Base-by-base conservation (phyloP, 2,113 vertebrate genomes). In the Promerops cafer region DNA sequence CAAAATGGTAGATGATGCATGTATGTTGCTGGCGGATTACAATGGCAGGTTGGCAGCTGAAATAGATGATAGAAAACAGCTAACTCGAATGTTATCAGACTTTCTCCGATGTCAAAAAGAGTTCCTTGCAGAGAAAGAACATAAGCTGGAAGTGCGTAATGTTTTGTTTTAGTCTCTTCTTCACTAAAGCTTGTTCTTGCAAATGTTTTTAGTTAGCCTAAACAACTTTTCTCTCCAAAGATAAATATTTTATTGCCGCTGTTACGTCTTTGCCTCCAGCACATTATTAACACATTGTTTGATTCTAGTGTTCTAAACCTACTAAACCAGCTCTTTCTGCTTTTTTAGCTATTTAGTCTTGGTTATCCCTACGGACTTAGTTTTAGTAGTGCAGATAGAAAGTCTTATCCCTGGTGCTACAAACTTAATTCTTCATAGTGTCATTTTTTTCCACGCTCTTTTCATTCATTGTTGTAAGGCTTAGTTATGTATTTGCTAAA, bases 111-210 rank as follows among this genome's bases (percentile, higher is more conserved):
- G 98, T 98, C 99, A 99, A 98, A 99, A 99, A 98, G 99, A 99
- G 90, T 98, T 99, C 93, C 98, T 99, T 97, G 98, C 97, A 98
- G 99, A 99, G 98, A 99, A 99, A 92, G 99, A 99, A 87, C 99
- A 99, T 98, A 99, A 99, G 98, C 98, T 99, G 94, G 99, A 99
- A 99, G 99, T 99, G 99, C 98, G 99, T 99, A 99, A 98, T 96
- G 27, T 95, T 97, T 97, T 96, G 61, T 89, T 97, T 97, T 97
- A 95, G 97, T 98, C 88, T 39, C 92, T 92, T 97, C 86, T 90
- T 95, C 72, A 42, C 91, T 96, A 70, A 90, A 93, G 24, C 47
- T 88, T 95, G 79, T 90, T 96, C 93, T 92, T 97, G 96, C 63
- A 59, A 94, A 90, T 93, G 79, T 94, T 85, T 91, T 95, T 79